Evolutionary conservation across 1,140 invertebrate genomes (phyloP), one percentile per base, ranked within the genome.

Genomic region (Apis cerana): DNA sequence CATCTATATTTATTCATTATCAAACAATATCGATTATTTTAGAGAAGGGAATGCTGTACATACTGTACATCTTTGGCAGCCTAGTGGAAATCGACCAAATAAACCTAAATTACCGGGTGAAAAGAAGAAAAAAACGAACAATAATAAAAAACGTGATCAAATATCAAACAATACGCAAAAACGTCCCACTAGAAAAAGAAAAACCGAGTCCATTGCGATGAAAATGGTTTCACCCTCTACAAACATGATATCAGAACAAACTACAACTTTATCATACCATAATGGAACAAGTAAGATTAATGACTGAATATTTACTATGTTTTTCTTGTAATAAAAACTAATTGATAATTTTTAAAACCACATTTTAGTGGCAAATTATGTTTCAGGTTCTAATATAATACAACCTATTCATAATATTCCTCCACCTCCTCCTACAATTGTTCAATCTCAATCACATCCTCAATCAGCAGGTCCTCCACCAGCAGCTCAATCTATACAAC

Each of bases 21-120:
- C 48, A 23, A 64, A 1, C 19, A 52, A n/a, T 61, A 23, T 48
- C 21, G 54, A 72, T 21, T 80, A 61, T 87, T 87, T 79, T 75
- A 93, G 92, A 1, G 91, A 94, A 77, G 93, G 93, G 17, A 94
- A 94, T 84, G 91, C 92, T 15, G 92, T 93, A 2, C 93, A 94
- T 61, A 94, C 92, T 2, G 93, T 94, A 43, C 93, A 94, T 61
- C 83, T 94, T 2, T 94, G 93, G 93, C 93, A 94, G 64, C 92
- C 93, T 0, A 94, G 93, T 84, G 93, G 93, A 1, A 94, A 94
- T 80, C 90, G 93, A 10, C 90, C 93, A 1, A 94, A 92, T 68
- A 94, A 93, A 80, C 76, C 91, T 10, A 94, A 93, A 84, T 56
- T 88, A 21, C 62, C 23, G 15, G 86, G 82, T 15, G 91, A 91